phyloP scores from a whole-genome alignment of 2,888 invertebrate genomes.

The Plagodis dolabraria region DNA sequence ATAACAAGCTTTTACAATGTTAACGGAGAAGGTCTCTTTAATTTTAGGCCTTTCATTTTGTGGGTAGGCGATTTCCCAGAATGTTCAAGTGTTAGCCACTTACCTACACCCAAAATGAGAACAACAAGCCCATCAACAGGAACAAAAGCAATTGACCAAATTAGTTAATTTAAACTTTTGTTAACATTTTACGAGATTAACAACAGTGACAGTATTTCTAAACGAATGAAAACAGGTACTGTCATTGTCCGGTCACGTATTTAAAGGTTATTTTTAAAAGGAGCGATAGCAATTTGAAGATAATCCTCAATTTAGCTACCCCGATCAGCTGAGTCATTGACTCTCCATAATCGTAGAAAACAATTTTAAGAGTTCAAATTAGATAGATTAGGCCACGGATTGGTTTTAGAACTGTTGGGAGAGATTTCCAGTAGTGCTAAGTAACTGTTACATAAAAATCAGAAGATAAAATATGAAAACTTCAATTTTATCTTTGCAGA shows the following conservation, averaged over 20 bases:
- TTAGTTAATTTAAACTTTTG: background rate
- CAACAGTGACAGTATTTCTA: background rate
- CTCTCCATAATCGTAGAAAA: conserved; percentile 8
- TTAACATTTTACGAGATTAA: too few species aligned
- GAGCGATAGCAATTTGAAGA: conserved; percentile 13
- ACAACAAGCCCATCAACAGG: too few species aligned
- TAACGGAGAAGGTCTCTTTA: too few species aligned
- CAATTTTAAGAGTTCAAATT: conserved; percentile 9
- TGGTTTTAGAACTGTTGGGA: background rate
- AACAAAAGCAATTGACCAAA: background rate
- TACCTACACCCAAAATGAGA: too few species aligned
- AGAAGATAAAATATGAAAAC: too few species aligned
- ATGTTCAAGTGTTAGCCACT: too few species aligned
- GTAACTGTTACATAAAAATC: too few species aligned
- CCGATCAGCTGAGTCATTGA: conserved; percentile 14
- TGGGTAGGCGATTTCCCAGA: too few species aligned
- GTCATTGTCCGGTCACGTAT: conserved; percentile 16
- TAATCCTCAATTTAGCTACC: conserved; percentile 25
- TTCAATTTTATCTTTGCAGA: background rate
- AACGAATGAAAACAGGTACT: conserved; percentile 13
- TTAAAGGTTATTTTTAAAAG: conserved; percentile 23
- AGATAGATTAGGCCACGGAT: conserved; percentile 9
- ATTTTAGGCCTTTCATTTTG: too few species aligned
- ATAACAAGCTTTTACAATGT: too few species aligned
- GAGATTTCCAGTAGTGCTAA: too few species aligned